phyloP scores from a whole-genome alignment of 2,113 vertebrate genomes.

The Mus pahari region DNA sequence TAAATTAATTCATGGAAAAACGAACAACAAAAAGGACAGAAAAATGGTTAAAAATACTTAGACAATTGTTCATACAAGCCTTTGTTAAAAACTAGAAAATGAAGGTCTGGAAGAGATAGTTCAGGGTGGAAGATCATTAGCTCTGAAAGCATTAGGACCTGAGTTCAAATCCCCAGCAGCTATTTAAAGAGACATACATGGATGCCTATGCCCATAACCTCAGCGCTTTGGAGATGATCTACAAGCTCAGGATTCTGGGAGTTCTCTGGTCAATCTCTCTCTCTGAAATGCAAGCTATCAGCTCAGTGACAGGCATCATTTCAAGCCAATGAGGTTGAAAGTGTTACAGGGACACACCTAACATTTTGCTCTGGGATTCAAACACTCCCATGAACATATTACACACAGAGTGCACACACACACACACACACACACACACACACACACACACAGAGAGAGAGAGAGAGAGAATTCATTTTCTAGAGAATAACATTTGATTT shows the following conservation, averaged over 20 bases:
- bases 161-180: neutral
- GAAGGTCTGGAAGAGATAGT: neutral
- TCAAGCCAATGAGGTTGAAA: neutral
- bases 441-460: neutral
- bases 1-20: too few species aligned
- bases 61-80: neutral
- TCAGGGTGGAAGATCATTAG: neutral
- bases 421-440: neutral
- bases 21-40: neutral
- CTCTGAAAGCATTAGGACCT: neutral
- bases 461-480: neutral
- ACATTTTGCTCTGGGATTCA: neutral
- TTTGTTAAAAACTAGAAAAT: constrained; percentile 45
- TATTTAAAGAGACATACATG: neutral
- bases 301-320: neutral
- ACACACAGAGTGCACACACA: neutral
- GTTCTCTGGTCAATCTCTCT: neutral
- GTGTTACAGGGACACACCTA: neutral
- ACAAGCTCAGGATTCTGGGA: neutral
- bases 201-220: neutral
- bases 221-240: neutral
- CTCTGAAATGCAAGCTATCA: neutral
- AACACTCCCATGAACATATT: neutral
- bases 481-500: constrained; percentile 48
- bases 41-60: constrained; percentile 8